Evolutionary conservation across 2,113 vertebrate genomes (phyloP), one percentile per base, ranked within the genome.

Genomic region (Ascaphus truei): DNA sequence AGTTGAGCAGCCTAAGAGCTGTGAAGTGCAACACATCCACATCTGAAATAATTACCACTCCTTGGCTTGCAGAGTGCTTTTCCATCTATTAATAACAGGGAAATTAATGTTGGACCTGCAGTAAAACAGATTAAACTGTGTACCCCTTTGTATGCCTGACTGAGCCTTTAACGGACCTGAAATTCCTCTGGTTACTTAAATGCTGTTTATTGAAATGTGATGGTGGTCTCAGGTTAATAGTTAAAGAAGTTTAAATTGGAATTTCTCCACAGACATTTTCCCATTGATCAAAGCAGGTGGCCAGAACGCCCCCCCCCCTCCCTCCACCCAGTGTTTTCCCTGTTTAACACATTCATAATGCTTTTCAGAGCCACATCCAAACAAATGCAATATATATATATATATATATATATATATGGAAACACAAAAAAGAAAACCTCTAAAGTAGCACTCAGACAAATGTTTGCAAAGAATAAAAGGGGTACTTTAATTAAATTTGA

Each of bases 11-110:
- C 74, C 76, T 71, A 80, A 79, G 79, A 86, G 72, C 80, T 85
- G 83, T 81, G 84, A 89, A 86, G 68, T 79, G 68, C 73, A 75
- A 62, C 86, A 83, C 82, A 78, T 83, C 72, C 80, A 81, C 82
- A 83, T 93, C 80, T 86, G 81, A 88, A 90, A 82, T 91, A 88
- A 91, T 89, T 80, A 83, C 57, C 66, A 77, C 80, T 85, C 76
- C 77, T 83, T 87, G 79, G 82, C 81, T 74, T 71, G 62, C 71
- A 82, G 85, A 82, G 72, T 75, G 82, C 72, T 88, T 89, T 92
- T 91, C 86, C 84, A 86, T 83, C 88, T 89, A 87, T 90, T 92
- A 92, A 92, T 90, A 92, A 91, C 39, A 74, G 76, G 84, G 83
- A 84, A 89, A 89, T 92, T 81, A 89, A 88, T 87, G 88, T 91